Base-by-base conservation (phyloP, 2,888 invertebrate species). In the Hirudinaria manillensis region DNA sequence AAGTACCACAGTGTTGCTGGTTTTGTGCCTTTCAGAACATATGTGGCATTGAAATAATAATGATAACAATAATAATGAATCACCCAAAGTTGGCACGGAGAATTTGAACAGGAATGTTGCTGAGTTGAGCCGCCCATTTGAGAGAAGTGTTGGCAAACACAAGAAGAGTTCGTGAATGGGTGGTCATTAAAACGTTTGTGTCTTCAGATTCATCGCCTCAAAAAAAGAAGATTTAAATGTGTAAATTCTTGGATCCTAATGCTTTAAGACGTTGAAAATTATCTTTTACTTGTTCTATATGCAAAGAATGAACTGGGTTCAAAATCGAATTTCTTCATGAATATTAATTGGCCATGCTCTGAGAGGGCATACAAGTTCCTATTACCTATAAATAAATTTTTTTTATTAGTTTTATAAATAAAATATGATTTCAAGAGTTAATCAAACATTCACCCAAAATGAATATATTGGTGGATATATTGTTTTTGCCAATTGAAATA, bases 111-210 rank as follows among this genome's bases (percentile, higher is more conserved):
- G 94, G 92, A 24, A 89, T 86, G 80, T 89, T 89, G 38, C 91
- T 87, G 76, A 94, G 87, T 83, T 93, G 92, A 36, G 95, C 93
- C 1, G 93, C 92, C 97, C 97, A 98, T 81, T 91, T 89, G 67
- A 97, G 87, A 19, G 90, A 90, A 24, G 91, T 90, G 78, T 91
- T 90, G 83, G 94, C 91, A 84, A 94, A 96, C 77, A 98, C 88
- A 82, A 92, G 89, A 77, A 97, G 85, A 75, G 93, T 92, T 68
- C 89, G 89, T 70, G 92, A 91, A 82, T 94, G 92, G 53, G 93
- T 91, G 3, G 91, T 89, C 27, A 95, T 89, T 84, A 93, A 87
- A 68, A 80, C 83, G 77, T 83, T 75, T 83, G 34, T 55, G 10
- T 56, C 29, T 24, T 74, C 66, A 13, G 61, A 61, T 19, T 1